A percentile compares a stretch with the other conserved stretches of the same genome.
phyloP scores from a whole-genome alignment of 2,888 invertebrate genomes.

The Athalia rosae region DNA sequence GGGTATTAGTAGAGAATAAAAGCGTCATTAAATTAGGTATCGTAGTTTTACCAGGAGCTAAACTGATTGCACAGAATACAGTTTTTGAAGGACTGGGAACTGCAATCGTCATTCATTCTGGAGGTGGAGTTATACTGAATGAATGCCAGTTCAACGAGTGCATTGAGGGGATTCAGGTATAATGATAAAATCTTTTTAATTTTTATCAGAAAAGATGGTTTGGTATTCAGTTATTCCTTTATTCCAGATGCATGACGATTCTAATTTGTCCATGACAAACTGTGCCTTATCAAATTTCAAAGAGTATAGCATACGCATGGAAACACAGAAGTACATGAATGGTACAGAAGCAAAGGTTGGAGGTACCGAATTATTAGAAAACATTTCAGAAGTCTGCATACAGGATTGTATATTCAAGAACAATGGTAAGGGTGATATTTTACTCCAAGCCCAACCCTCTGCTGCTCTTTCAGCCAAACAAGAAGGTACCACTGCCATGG shows the following conservation, averaged over 20 bases:
- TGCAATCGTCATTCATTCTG: slow-evolving; percentile 72
- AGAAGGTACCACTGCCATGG: slow-evolving; percentile 52
- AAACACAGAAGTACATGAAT: slow-evolving; percentile 69
- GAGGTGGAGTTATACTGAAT: slow-evolving; percentile 63
- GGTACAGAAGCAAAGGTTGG: slow-evolving; percentile 59
- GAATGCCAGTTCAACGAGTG: slow-evolving; percentile 71
- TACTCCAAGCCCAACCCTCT: slow-evolving; percentile 56
- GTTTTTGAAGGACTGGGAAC: slow-evolving; percentile 75
- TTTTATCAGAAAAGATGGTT: slow-evolving; percentile 34
- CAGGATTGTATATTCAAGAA: slow-evolving; percentile 65
- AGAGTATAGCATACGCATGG: slow-evolving; percentile 75
- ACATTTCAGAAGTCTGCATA: slow-evolving; percentile 60
- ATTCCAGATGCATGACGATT: slow-evolving; percentile 73
- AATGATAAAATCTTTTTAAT: slow-evolving; percentile 22
- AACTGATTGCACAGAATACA: slow-evolving; percentile 74
- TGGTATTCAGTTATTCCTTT: slow-evolving; percentile 28
- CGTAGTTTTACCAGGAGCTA: slow-evolving; percentile 73
- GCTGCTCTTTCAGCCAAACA: slow-evolving; percentile 56
- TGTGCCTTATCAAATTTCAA: slow-evolving; percentile 73
- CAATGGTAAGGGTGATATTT: slow-evolving; percentile 64
- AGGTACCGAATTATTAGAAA: slow-evolving; percentile 59
- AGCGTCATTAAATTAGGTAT: slow-evolving; percentile 77
- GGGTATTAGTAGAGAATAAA: slow-evolving; percentile 74
- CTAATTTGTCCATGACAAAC: slow-evolving; percentile 66
- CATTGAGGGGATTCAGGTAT: slow-evolving; percentile 68